These are phyloP conservation scores for Acanthopleura granulata DNA, from an alignment of 2,888 invertebrate species.

Conservation along the genomic window DNA sequence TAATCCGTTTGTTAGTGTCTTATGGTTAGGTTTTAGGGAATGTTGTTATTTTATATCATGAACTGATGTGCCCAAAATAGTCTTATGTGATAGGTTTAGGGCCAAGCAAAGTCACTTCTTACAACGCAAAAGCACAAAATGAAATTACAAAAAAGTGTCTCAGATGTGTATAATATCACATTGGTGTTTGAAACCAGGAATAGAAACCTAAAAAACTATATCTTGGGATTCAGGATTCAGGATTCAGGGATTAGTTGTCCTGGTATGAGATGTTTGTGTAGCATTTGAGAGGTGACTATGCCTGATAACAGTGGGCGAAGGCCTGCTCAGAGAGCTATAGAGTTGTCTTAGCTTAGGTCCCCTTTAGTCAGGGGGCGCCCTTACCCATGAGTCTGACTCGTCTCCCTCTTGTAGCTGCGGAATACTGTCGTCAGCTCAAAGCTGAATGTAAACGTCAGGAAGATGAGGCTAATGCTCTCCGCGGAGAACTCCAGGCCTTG, in stretches of 20 bases:
- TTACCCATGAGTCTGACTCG: conserved; percentile 51
- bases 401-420: conserved; percentile 56
- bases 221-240: too few relatives aligned
- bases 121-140: background rate
- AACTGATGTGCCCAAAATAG: background rate
- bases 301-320: background rate
- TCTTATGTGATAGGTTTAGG: background rate
- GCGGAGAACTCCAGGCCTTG: conserved; percentile 49
- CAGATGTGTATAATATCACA: background rate
- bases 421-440: conserved; percentile 52
- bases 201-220: too few relatives aligned
- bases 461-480: conserved; percentile 45
- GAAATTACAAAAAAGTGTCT: background rate
- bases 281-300: background rate
- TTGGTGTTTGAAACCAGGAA: too few relatives aligned
- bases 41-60: background rate
- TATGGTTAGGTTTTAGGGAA: background rate
- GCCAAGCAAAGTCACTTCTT: background rate
- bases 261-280: too few relatives aligned
- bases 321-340: background rate
- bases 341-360: conserved; percentile 11
- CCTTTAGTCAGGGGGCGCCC: conserved; percentile 36
- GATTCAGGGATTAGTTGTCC: too few relatives aligned
- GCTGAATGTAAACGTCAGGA: conserved; percentile 45
- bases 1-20: background rate